Base-by-base conservation (phyloP, 1,140 invertebrate genomes). In the Amphibalanus amphitrite region DNA sequence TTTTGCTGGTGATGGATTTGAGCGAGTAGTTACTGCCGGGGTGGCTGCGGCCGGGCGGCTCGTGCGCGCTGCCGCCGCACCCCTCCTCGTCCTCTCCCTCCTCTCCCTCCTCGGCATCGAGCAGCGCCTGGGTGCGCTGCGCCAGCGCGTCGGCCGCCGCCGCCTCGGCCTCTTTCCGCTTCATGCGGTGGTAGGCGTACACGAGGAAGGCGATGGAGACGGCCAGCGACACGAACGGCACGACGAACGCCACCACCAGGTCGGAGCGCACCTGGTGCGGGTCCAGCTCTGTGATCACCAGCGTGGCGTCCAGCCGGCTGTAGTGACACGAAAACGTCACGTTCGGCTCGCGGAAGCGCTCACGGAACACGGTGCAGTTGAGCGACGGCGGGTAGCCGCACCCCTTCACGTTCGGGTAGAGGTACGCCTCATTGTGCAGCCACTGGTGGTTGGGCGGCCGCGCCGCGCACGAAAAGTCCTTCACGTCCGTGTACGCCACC, bases 341-440 rank as follows among this genome's bases (percentile, higher is more conserved):
- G 13, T 74, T 74, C 29, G 72, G 69, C 47, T 69, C 71, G 71
- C 90, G 90, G 75, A 93, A 91, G 72, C 86, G 85, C 72, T 86
- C 85, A 74, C 88, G 84, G 83, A 92, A 93, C 79, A 89, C 86
- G 75, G 88, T 89, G 82, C 91, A 93, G 80, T 93, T 92, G 76
- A 93, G 83, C 81, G 89, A 87, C 69, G 91, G 91, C 74, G 91
- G 91, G 81, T 94, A 93, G 72, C 91, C 91, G 79, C 91, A 91
- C 72, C 89, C 87, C 82, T 93, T 93, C 47, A 93, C 90, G 80
- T 94, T 94, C 13, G 91, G 91, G 77, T 90, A 90, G 38, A 94
- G 83, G 72, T 87, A 85, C 26, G 91, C 91, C 71, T 88, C 88
- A 71, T 85, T 70, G 15, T 67, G 69, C 20, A 72, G 71, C 74